Base-by-base conservation (phyloP, 2,888 invertebrate species). In the Spilosoma lubricipeda region DNA sequence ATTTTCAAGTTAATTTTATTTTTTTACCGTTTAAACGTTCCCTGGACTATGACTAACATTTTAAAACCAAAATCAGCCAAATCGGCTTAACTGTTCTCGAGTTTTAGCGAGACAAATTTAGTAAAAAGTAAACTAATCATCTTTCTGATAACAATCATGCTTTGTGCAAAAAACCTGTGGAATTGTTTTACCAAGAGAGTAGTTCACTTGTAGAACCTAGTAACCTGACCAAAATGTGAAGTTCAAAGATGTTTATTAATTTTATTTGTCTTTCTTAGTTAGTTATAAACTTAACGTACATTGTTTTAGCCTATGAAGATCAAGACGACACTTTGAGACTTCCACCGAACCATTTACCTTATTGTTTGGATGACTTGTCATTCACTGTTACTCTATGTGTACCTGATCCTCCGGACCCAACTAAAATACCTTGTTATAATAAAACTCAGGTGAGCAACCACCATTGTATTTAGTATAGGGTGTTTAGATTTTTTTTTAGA, bases 351-450 rank as follows among this genome's bases (percentile, higher is more conserved):
- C 95, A 96, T 86, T 86, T 95, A 93, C 88, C 94, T 79, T 94
- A 94, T 86, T 95, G 96, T 87, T 88, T 93, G 76, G 97, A 97
- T 86, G 96, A 96, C 83, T 94, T 96, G 78, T 90, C 95, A 81
- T 96, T 96, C 90, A 93, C 93, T 84, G 96, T 96, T 82, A 95
- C 96, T 84, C 91, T 97, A 64, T 96, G 95, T 87, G 95, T 96
- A 89, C 97, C 97, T 88, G 97, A 97, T 84, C 96, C 96, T 42
- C 93, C 95, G 67, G 97, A 97, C 88, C 94, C 96, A 68, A 96
- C 94, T 2, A 96, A 96, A 90, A 95, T 96, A 82, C 95, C 97
- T 63, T 97, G 97, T 96, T 98, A 98, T 90, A 97, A 97, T 87
- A 97, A 97, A 89, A 90, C 96, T 80, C 95, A 96, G 93, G 97